Evolutionary conservation across 2,888 invertebrate species (phyloP), one percentile per base, ranked within the genome.

Genomic region (Epinotia ramella): DNA sequence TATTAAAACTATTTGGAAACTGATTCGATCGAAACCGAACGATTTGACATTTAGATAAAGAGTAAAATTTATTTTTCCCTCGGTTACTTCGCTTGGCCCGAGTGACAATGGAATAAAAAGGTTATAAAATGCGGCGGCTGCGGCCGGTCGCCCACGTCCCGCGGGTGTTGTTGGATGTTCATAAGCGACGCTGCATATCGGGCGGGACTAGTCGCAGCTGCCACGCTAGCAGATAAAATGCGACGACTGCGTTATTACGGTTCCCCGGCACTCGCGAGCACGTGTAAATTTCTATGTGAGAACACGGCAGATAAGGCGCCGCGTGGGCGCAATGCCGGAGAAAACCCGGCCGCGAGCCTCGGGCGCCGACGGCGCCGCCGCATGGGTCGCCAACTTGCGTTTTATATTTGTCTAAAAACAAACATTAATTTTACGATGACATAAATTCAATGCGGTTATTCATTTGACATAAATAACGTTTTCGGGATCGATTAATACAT

Each of bases 41-140:
- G 94, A 94, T 94, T 94, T 94, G 94, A 94, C 94, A 93, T 94
- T 94, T 92, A 94, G 94, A 94, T 94, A 94, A 94, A 93, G 89
- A 91, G 87, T 92, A 87, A 93, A 93, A 94, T 94, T 94, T 94
- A 94, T 94, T 92, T 92, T 93, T 90, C 88, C 89, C 90, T 90
- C 88, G 89, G 84, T 88, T 85, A 86, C 89, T 88, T 87, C 85
- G 91, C 87, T 86, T 84, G 87, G 88, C 83, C 83, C 83, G 88
- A 89, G 93, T 94, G 94, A 94, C 94, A 94, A 94, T 94, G 91
- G 93, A 92, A 93, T 94, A 93, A 93, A 94, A 93, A 92, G 92
- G 93, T 94, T 93, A 90, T 94, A 94, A 94, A 94, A 93, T 87
- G 93, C 89, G 88, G 85, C 88, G 87, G 91, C 89, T 87, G 91